Percentiles rank a stretch among this genome's conserved stretches.
phyloP scores from a whole-genome alignment of 2,888 invertebrate species.

The Ceriagrion tenellum region DNA sequence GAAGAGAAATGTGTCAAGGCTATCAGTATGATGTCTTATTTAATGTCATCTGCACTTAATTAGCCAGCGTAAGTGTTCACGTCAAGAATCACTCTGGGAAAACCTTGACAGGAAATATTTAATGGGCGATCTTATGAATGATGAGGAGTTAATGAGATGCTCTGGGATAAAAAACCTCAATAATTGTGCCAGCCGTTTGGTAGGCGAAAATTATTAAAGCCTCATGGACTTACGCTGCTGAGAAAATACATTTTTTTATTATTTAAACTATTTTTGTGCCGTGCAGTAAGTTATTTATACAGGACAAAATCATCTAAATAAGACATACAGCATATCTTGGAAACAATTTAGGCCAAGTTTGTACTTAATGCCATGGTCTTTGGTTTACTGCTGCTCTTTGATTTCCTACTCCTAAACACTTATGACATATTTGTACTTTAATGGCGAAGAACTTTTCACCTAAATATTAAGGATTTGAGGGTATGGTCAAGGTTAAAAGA shows the following conservation, averaged over 20 bases:
- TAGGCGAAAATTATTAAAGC: not conserved
- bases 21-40: not conserved
- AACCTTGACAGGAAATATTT: not conserved
- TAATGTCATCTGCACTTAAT: not conserved
- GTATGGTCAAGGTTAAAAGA: too few species aligned
- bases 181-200: not conserved
- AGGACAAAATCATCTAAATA: not conserved
- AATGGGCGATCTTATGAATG: not conserved
- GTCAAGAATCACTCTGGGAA: not conserved
- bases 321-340: not conserved
- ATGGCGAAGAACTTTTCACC: not conserved
- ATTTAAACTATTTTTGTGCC: not conserved
- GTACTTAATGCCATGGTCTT: not conserved
- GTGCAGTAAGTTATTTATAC: not conserved
- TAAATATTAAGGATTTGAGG: too few species aligned
- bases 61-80: not conserved
- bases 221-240: too few species aligned
- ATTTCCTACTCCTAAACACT: not conserved
- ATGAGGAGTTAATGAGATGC: not conserved
- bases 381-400: conserved; percentile 36
- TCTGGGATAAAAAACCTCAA: not conserved
- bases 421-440: not conserved
- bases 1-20: conserved; percentile 55
- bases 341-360: not conserved
- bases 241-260: too few species aligned